Evolutionary conservation across 2,888 invertebrate genomes (phyloP), one percentile per base, ranked within the genome.

Genomic region (Toxonevra muliebris): DNA sequence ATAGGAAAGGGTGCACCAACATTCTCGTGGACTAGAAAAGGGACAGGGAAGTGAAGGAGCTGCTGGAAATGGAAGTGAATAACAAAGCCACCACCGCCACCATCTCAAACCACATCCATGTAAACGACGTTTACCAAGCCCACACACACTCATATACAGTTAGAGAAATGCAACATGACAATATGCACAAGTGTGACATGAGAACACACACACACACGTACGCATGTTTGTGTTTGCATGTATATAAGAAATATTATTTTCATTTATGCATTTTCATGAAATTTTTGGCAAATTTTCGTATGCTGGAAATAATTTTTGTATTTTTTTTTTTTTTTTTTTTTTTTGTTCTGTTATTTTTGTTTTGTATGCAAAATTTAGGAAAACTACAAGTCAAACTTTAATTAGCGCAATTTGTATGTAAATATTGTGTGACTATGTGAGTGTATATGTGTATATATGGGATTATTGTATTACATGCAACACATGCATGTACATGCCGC

Each of bases 371-470:
- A 53, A 52, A 55, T 40, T n/a, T 30, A 55, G 40, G n/a, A 55
- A 64, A 65, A 69, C 58, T 66, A 64, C 69, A 68, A 71, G 71
- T 71, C 69, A 69, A 65, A 69, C 71, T 69, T 71, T 69, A 71
- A 71, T 69, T 69, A 69, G 65, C 61, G 58, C 66, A 43, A 69
- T 71, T 71, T 71, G 71, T 69, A 67, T 67, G 54, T 17, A 50
- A 40, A 58, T 42, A 20, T 42, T 52, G 11, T 54, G 55, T 58
- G 42, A 52, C 30, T 58, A 42, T 7, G 40, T 12, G 41, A 11
- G 66, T 30, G 17, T 53, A 42, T 62, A 11, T 42, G 41, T 52
- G 54, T 40, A 52, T 12, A 20, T 40, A 30, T 62, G 42, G 53
- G 52, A 65, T 59, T 59, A 20, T 20, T 43, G 65, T 41, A 58